These are phyloP conservation scores for Gallinago undulata DNA, from an alignment of 2,113 vertebrate species.

Conservation along the genomic window DNA sequence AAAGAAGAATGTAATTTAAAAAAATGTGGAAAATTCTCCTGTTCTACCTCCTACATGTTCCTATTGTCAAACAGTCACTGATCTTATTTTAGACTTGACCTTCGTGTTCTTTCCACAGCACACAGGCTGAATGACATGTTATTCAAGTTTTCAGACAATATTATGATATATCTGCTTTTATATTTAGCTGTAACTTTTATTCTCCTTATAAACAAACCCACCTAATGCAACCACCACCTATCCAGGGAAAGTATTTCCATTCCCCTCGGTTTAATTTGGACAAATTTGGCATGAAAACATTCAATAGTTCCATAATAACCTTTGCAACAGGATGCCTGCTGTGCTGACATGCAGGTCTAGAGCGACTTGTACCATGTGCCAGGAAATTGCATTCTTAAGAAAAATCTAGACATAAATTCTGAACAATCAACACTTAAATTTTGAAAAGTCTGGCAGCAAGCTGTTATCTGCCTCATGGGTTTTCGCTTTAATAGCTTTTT, in stretches of 20 bases:
- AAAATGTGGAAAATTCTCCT: slow-evolving; percentile 74
- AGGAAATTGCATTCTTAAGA: slow-evolving; percentile 76
- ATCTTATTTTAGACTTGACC: slow-evolving; percentile 80
- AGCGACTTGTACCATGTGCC: slow-evolving; percentile 61
- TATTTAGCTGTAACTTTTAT: slow-evolving; percentile 72
- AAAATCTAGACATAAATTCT: slow-evolving; percentile 70
- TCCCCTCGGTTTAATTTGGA: slow-evolving; percentile 63
- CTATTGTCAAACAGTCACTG: slow-evolving; percentile 71
- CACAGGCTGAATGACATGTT: slow-evolving; percentile 71
- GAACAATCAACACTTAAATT: slow-evolving; percentile 64
- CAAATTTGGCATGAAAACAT: slow-evolving; percentile 65
- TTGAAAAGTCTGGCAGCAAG: slow-evolving; percentile 69
- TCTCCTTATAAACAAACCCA: slow-evolving; percentile 74
- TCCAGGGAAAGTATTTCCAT: slow-evolving; percentile 69
- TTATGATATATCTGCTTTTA: slow-evolving; percentile 77
- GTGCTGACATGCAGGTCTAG: slow-evolving; percentile 63
- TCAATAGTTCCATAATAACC: slow-evolving; percentile 73
- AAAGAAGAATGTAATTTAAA: slow-evolving; percentile 58
- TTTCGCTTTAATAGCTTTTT: slow-evolving; percentile 42
- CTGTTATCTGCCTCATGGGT: slow-evolving; percentile 50
- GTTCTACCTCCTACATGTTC: slow-evolving; percentile 76
- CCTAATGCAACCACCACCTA: slow-evolving; percentile 51
- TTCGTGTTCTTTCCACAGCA: slow-evolving; percentile 70
- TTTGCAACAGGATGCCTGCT: slow-evolving; percentile 74
- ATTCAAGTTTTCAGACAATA: slow-evolving; percentile 69